Conservation (phyloP, 2,888 invertebrate genomes). For the Plagodis pulveraria region DNA sequence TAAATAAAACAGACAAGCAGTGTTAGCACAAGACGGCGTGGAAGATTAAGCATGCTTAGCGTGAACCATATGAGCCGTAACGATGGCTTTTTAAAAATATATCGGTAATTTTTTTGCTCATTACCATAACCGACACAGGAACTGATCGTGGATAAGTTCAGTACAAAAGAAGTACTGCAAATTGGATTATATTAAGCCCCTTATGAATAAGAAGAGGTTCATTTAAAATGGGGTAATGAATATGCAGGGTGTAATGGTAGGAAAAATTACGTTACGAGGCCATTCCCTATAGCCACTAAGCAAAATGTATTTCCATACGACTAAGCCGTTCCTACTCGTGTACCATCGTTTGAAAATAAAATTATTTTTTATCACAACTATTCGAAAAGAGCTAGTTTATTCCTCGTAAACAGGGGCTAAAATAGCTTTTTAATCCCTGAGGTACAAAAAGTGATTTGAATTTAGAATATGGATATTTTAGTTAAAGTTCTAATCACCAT, state of each 20-base stretch:
- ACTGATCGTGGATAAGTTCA: constrained; percentile 42
- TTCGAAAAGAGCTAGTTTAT: too few relatives aligned
- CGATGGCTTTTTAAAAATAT: constrained; percentile 55
- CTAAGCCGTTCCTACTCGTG: not conserved
- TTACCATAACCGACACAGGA: constrained; percentile 50
- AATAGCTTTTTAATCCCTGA: too few relatives aligned
- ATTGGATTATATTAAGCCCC: constrained; percentile 46
- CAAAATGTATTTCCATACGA: constrained; percentile 20
- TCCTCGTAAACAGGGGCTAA: too few relatives aligned
- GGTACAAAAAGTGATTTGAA: too few relatives aligned
- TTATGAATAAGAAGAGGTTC: constrained; percentile 30
- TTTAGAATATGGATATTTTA: too few relatives aligned
- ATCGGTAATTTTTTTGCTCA: constrained; percentile 47
- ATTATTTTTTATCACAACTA: too few relatives aligned
- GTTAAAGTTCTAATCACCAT: too few relatives aligned
- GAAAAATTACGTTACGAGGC: constrained; percentile 29
- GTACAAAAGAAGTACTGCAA: constrained; percentile 37
- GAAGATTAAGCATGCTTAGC: constrained; percentile 37
- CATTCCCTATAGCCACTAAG: constrained; percentile 17
- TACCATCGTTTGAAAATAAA: too few relatives aligned
- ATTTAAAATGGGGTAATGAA: constrained; percentile 35
- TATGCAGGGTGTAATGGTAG: constrained; percentile 38
- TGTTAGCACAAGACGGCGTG: constrained; percentile 7
- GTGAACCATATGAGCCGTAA: constrained; percentile 62
- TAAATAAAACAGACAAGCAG: too few relatives aligned